Evolutionary conservation across 1,140 invertebrate genomes (phyloP).

Genomic region (Brachionus rotundiformis): DNA sequence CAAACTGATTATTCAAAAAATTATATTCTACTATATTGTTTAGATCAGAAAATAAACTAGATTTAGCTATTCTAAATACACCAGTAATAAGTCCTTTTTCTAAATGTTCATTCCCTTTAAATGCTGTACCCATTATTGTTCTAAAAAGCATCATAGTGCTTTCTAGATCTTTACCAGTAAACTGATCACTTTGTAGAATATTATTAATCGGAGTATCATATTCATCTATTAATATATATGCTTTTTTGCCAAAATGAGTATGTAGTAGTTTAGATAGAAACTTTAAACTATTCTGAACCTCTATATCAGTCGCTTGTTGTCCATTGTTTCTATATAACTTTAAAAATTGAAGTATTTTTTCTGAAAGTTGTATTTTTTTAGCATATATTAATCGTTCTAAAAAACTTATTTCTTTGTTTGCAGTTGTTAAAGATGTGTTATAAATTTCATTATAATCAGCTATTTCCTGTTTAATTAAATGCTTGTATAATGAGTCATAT

Average conservation of each 20-base stretch:
- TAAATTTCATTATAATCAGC: slow-evolving; percentile 41
- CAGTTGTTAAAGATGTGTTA: slow-evolving; percentile 35
- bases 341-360: slow-evolving; percentile 19
- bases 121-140: slow-evolving; percentile 34
- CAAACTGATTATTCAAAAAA: too few relatives aligned
- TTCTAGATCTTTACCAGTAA: slow-evolving; percentile 43
- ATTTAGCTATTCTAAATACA: too few relatives aligned
- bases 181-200: slow-evolving; percentile 32
- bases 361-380: slow-evolving; percentile 14
- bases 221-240: background rate
- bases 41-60: too few relatives aligned
- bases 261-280: background rate
- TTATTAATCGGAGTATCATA: slow-evolving; percentile 44
- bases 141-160: slow-evolving; percentile 45
- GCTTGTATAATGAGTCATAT: slow-evolving; percentile 9
- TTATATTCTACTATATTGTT: too few relatives aligned
- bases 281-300: background rate
- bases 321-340: slow-evolving; percentile 14
- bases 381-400: slow-evolving; percentile 38
- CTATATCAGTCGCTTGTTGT: slow-evolving; percentile 3
- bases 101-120: too few relatives aligned
- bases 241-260: too few relatives aligned
- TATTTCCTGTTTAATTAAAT: slow-evolving; percentile 16
- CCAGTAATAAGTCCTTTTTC: too few relatives aligned
- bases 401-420: slow-evolving; percentile 24